phyloP scores from a whole-genome alignment of 1,140 invertebrate species.

The Goniozus legneri region DNA sequence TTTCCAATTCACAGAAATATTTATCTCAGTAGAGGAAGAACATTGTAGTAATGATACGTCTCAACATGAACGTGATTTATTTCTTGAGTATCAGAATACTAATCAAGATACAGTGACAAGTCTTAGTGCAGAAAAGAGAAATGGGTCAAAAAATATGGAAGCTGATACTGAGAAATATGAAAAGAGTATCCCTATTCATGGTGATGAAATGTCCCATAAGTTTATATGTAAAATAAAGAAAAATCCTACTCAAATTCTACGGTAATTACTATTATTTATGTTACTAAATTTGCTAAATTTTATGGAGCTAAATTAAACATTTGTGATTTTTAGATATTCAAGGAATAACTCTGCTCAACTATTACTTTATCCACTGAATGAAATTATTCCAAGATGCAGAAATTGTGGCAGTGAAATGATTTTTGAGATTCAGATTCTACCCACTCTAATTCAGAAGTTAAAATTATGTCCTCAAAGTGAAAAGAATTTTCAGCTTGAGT shows the following conservation, averaged over 20 bases:
- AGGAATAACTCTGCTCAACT: conserved; percentile 64
- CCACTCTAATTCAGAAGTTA: conserved; percentile 71
- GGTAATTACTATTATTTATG: conserved; percentile 55
- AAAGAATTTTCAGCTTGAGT: conserved; percentile 64
- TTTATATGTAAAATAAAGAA: conserved; percentile 69
- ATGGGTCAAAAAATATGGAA: conserved; percentile 32
- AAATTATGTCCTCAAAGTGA: conserved; percentile 55
- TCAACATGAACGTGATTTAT: conserved; percentile 63
- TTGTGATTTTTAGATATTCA: conserved; percentile 60
- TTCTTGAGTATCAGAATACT: conserved; percentile 61
- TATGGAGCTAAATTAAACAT: conserved; percentile 1
- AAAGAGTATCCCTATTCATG: conserved; percentile 71
- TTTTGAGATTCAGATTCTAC: conserved; percentile 80
- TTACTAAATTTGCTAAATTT: no score
- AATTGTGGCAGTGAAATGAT: conserved; percentile 69
- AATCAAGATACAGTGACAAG: conserved; percentile 50
- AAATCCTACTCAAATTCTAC: conserved; percentile 78
- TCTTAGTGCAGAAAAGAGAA: conserved; percentile 28
- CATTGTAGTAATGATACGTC: conserved; percentile 34
- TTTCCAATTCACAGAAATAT: conserved; percentile 53
- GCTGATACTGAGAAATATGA: conserved; percentile 68
- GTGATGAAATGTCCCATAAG: conserved; percentile 76
- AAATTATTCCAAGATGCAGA: conserved; percentile 59
- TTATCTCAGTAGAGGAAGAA: conserved; percentile 63
- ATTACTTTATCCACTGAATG: conserved; percentile 61